A percentile compares a stretch with the other conserved stretches of the same genome.
Conservation (phyloP, 2,888 invertebrate genomes). For the Lithophane ornitopus region DNA sequence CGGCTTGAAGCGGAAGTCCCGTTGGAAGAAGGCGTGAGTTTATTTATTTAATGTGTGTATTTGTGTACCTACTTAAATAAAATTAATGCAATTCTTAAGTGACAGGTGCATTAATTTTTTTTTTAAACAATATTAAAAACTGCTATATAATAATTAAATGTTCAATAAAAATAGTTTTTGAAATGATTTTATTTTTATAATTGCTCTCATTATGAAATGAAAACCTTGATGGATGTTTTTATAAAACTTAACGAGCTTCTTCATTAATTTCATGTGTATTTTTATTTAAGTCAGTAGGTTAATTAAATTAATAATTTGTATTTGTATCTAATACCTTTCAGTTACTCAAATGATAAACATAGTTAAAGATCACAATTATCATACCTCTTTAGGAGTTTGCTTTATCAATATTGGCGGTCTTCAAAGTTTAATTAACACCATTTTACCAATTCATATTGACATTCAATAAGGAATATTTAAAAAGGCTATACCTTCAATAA, state of each 20-base stretch:
- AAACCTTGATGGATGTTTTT: neutral
- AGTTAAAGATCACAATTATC: neutral
- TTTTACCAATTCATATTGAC: conserved; percentile 6
- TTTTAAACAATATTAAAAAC: neutral
- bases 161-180: too few relatives aligned
- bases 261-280: neutral
- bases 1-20: too few relatives aligned
- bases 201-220: neutral
- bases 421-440: conserved; percentile 1
- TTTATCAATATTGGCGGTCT: conserved; percentile 16
- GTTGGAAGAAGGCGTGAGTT: too few relatives aligned
- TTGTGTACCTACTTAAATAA: too few relatives aligned
- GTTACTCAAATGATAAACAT: neutral
- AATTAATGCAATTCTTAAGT: too few relatives aligned
- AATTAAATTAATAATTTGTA: neutral
- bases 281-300: neutral
- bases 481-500: neutral
- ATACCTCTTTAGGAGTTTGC: neutral
- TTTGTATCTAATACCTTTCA: neutral
- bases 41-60: too few relatives aligned
- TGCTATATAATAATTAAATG: neutral
- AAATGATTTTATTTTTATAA: too few relatives aligned
- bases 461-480: conserved; percentile 39
- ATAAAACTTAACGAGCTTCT: too few relatives aligned
- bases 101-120: too few relatives aligned